Conservation (phyloP, 2,113 vertebrate genomes). For the Chiloscyllium plagiosum region DNA sequence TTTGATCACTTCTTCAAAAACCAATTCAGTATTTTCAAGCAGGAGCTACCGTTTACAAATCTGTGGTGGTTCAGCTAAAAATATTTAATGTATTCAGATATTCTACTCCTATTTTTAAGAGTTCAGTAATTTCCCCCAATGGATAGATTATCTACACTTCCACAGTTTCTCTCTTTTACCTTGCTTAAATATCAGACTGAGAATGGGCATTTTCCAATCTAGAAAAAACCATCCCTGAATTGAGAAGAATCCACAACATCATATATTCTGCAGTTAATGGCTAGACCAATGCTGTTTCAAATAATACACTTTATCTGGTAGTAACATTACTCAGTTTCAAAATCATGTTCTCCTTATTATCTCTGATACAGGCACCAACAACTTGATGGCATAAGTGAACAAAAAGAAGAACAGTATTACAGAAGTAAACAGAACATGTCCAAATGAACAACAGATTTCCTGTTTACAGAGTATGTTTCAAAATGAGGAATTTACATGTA, state of each 20-base stretch:
- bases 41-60: background rate
- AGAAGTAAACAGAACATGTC: background rate
- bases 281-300: background rate
- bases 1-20: background rate
- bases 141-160: background rate
- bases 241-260: background rate
- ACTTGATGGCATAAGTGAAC: background rate
- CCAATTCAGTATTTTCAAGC: background rate
- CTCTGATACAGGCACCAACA: background rate
- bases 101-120: background rate
- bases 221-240: background rate
- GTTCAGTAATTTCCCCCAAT: background rate
- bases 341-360: background rate
- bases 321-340: background rate
- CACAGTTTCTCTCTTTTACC: background rate
- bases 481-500: background rate
- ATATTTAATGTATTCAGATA: too few relatives aligned
- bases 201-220: background rate
- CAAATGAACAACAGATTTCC: background rate
- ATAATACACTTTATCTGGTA: background rate
- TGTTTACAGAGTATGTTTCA: slow-evolving; percentile 13
- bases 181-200: background rate
- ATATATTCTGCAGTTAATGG: background rate
- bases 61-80: background rate
- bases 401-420: background rate